Conservation (phyloP, 1,140 invertebrate genomes). For the Hormaphis cornu region DNA sequence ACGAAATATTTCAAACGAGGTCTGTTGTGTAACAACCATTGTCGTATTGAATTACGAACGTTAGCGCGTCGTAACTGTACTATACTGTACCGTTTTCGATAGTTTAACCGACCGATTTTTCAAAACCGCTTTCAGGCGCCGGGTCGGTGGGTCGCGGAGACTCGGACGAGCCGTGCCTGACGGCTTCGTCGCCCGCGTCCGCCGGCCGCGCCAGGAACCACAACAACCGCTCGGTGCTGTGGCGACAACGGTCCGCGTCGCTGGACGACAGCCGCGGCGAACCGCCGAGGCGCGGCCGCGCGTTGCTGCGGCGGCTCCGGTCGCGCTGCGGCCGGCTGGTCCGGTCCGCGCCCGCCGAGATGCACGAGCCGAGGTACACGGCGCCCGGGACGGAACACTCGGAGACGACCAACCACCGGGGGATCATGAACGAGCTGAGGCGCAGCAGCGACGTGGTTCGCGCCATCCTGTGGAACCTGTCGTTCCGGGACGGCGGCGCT, state of each 20-base stretch:
- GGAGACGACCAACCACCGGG: constrained; percentile 35
- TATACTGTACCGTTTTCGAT: no score
- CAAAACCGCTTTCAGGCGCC: no score
- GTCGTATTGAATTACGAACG: no score
- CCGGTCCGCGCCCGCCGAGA: not conserved
- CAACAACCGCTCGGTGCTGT: not conserved
- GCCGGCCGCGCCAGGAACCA: not conserved
- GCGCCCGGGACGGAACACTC: not conserved
- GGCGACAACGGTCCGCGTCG: constrained; percentile 1
- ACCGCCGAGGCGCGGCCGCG: not conserved
- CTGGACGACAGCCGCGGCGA: not conserved
- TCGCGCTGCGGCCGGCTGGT: not conserved
- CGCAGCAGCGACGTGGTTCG: constrained; percentile 44
- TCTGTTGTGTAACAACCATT: no score
- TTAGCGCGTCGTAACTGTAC: no score
- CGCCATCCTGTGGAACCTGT: constrained; percentile 43
- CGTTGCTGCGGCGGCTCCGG: not conserved
- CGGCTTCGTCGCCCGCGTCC: constrained; percentile 36
- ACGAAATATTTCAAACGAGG: no score
- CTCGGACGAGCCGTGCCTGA: constrained; percentile 37
- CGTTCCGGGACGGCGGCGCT: constrained; percentile 40
- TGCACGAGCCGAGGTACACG: not conserved
- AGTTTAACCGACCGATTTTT: no score
- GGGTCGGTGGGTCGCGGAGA: constrained; percentile 32
- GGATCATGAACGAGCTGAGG: constrained; percentile 43